Evolutionary conservation across 1,140 invertebrate genomes (phyloP), one percentile per base, ranked within the genome.

Genomic region (Danaus plexippus): DNA sequence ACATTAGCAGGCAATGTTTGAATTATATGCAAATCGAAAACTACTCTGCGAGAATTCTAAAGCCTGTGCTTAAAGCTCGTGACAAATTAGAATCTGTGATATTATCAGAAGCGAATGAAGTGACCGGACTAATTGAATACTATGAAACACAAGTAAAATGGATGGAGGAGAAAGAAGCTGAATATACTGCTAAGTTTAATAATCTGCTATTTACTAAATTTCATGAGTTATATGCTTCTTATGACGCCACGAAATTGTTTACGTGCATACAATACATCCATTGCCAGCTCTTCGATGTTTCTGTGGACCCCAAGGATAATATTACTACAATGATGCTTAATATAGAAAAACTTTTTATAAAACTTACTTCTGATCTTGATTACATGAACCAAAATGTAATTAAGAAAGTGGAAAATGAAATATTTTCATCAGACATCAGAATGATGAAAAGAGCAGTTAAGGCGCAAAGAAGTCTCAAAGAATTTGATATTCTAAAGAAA

Each of bases 1-100:
- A 64, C 9, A 9, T 63, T n/a, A 51, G 61, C 9, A 59, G 53
- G 15, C 68, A 68, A 51, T 67, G 67, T 53, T 55, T 66, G 9
- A 66, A 64, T 50, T 73, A 68, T 43, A 61, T 73, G 59, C 9
- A 68, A 47, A 61, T 64, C n/a, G 54, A 67, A 11, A 46, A 47
- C 9, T 57, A 64, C 13, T 48, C 60, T 12, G 43, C 45, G 45
- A 60, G 22, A 22, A 54, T 66, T 42, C 4, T 63, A 18, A 57
- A 41, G 9, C 13, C 50, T 7, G 57, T 66, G 11, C 9, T 62
- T 11, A 64, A 57, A 45, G 42, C 43, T 13, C 52, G 42, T 15
- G 46, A 61, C 50, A 22, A 57, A 43, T 55, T 64, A 32, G 64
- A 64, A 55, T 43, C 9, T 9, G 40, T 47, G 42, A 22, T 66